These are phyloP conservation scores for Halcyon smyrnensis DNA, from an alignment of 2,797 vertebrate species.

Conservation along the genomic window DNA sequence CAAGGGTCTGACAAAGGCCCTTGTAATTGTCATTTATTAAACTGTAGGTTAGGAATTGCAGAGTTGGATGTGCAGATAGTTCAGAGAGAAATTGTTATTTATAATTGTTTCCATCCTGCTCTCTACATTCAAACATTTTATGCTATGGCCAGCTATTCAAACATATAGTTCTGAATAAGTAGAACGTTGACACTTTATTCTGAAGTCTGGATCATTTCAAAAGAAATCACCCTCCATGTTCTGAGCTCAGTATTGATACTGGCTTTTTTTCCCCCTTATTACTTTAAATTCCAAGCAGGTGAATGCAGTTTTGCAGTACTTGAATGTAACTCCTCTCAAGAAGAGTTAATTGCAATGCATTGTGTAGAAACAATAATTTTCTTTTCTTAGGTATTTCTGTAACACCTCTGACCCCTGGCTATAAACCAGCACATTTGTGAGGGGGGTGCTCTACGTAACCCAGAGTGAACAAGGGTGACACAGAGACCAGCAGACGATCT, in stretches of 20 bases:
- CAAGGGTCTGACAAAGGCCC: not conserved
- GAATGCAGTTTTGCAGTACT: not conserved
- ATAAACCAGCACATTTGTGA: not conserved
- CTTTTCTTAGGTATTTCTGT: not conserved
- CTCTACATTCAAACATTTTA: not conserved
- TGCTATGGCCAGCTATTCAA: not conserved
- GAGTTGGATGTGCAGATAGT: not conserved
- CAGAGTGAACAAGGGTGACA: not conserved
- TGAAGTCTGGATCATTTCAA: not conserved
- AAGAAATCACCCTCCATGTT: not conserved
- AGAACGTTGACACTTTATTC: not conserved
- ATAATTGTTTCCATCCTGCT: not conserved
- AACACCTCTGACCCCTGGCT: not conserved
- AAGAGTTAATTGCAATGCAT: not conserved
- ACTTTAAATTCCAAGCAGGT: not conserved
- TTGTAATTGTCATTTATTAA: not conserved
- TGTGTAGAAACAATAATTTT: not conserved
- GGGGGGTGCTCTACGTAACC: not conserved
- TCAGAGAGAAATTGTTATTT: not conserved
- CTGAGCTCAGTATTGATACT: not conserved
- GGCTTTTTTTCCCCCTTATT: not conserved
- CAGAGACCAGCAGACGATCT: not conserved
- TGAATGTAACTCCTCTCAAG: not conserved
- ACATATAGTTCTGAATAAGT: not conserved
- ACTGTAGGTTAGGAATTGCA: not conserved